Evolutionary conservation across 2,888 invertebrate species (phyloP).

Genomic region (Rotaria sp.): DNA sequence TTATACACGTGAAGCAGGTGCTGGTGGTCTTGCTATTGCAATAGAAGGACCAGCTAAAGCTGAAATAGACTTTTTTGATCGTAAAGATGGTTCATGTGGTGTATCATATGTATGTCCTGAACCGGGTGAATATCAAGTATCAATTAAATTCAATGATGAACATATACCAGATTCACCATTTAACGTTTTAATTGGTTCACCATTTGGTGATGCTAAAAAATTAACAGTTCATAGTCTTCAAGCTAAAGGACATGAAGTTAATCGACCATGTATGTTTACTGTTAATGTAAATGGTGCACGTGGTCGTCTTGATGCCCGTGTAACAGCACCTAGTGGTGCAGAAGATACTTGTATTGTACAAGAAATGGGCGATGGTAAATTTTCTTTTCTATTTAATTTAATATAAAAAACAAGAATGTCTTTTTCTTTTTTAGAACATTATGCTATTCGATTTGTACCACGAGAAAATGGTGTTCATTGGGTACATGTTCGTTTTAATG

Average conservation of each 20-base stretch:
- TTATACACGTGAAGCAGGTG: slow-evolving; percentile 93
- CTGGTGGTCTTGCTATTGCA: slow-evolving; percentile 82
- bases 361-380: slow-evolving; percentile 67
- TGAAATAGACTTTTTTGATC: slow-evolving; percentile 84
- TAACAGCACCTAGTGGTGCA: slow-evolving; percentile 77
- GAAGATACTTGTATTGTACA: slow-evolving; percentile 95
- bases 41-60: slow-evolving; percentile 95
- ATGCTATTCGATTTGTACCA: slow-evolving; percentile 70
- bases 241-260: slow-evolving; percentile 56
- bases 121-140: slow-evolving; percentile 92
- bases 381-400: too few species aligned
- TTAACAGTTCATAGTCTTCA: slow-evolving; percentile 58
- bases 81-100: slow-evolving; percentile 89
- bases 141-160: slow-evolving; percentile 95
- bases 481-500: slow-evolving; percentile 89
- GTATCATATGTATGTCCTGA: slow-evolving; percentile 81
- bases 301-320: slow-evolving; percentile 56
- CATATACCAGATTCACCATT: slow-evolving; percentile 98
- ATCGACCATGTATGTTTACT: slow-evolving; percentile 87
- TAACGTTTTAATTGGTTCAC: slow-evolving; percentile 82
- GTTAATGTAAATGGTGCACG: slow-evolving; percentile 83
- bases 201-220: slow-evolving; percentile 86
- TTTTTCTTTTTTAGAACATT: slow-evolving; percentile 46
- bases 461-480: slow-evolving; percentile 76
- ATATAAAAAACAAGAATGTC: background rate